Percentiles rank a stretch among this genome's conserved stretches.
Conservation (phyloP, 1,140 invertebrate genomes). For the Ceratoteleas bidentatus region DNA sequence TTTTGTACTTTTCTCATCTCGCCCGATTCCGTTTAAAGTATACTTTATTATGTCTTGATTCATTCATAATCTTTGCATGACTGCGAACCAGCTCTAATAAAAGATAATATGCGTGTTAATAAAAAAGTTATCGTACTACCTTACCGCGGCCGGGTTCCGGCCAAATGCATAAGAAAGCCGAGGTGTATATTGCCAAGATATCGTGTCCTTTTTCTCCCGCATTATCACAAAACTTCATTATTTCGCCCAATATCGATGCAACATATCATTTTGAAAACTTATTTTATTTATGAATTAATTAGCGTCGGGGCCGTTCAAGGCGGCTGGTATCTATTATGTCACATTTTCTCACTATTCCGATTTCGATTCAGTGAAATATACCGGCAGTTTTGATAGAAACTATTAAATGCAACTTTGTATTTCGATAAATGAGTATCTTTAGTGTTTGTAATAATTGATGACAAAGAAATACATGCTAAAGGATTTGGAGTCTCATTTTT, state of each 20-base stretch:
- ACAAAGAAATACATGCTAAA: too few species aligned
- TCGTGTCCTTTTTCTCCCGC: slow-evolving; percentile 40
- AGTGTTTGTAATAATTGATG: too few species aligned
- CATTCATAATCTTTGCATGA: slow-evolving; percentile 60
- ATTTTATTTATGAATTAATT: slow-evolving; percentile 63
- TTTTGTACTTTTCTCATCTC: slow-evolving; percentile 19
- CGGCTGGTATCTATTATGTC: not conserved
- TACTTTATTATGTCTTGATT: slow-evolving; percentile 59
- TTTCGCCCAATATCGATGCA: slow-evolving; percentile 39
- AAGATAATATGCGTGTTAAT: slow-evolving; percentile 65
- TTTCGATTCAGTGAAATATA: not conserved
- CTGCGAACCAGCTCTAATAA: slow-evolving; percentile 62
- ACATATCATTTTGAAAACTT: slow-evolving; percentile 55
- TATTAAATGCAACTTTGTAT: too few species aligned
- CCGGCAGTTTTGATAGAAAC: too few species aligned
- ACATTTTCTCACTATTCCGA: not conserved
- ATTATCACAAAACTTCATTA: slow-evolving; percentile 61
- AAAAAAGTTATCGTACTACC: slow-evolving; percentile 65
- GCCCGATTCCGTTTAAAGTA: slow-evolving; percentile 50
- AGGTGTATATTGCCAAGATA: slow-evolving; percentile 53
- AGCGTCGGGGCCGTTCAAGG: slow-evolving; percentile 14
- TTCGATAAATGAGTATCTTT: too few species aligned
- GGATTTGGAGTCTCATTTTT: too few species aligned
- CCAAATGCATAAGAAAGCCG: slow-evolving; percentile 51
- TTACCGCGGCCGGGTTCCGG: slow-evolving; percentile 39